Base-by-base conservation (phyloP, 2,113 vertebrate species). In the Ranitomeya imitator region DNA sequence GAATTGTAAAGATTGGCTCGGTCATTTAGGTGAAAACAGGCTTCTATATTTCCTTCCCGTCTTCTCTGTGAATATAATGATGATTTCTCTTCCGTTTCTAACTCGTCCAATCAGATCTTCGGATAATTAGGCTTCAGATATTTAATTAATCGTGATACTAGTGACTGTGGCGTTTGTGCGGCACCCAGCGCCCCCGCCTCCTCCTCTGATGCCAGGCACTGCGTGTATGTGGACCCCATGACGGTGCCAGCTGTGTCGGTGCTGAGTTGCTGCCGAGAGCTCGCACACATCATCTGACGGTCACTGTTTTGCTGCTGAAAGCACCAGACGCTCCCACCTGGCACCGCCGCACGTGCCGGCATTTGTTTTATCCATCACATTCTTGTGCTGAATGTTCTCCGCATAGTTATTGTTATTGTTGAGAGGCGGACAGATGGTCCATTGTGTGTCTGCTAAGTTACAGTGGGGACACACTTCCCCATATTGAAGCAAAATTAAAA, bases 351-450 rank as follows among this genome's bases (percentile, higher is more conserved):
- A 14, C 69, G 21, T 57, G 65, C 23, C 21, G 52, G 18, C 15
- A 51, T 65, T 18, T 59, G 21, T 45, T 45, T 45, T 45, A 4
- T 45, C n/a, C 12, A 15, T 84, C 65, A 69, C 51, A 7, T 69
- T 84, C 63, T 60, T 65, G 80, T 18, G 7, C 63, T 54, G 63
- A 54, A 52, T 54, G 16, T 55, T 21, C 61, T 37, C 37, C 2
- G 37, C 15, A 18, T 26, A 69, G 26, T 54, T 71, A 67, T 23
- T 11, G 18, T 69, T 69, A 84, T n/a, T 63, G 57, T 55, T 54
- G 51, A 54, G 61, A 57, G n/a, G 26, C 31, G 23, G 12, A 83
- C 81, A 83, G 63, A 84, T 84, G 82, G 37, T 9, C 26, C 18
- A 61, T 82, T 82, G 79, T 82, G 37, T 63, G 79, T 51, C 26